phyloP scores from a whole-genome alignment of 2,797 vertebrate genomes.

The Sciurus carolinensis region DNA sequence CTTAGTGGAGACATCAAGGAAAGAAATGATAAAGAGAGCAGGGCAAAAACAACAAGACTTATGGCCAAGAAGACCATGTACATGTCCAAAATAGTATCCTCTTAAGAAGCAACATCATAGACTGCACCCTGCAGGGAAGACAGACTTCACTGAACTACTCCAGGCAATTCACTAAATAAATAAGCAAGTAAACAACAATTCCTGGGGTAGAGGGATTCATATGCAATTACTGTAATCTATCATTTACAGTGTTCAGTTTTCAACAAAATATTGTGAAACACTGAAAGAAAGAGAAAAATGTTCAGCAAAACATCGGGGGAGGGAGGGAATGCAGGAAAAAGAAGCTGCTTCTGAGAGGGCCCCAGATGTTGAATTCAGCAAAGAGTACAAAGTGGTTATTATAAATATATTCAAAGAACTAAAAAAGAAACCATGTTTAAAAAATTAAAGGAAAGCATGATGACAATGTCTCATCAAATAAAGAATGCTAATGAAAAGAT shows the following conservation, averaged over 20 bases:
- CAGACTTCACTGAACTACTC: neutral
- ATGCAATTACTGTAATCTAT: neutral
- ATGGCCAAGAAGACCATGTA: neutral
- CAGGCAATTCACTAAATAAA: neutral
- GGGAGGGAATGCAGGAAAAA: neutral
- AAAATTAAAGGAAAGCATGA: constrained; percentile 31
- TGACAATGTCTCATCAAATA: constrained; percentile 37
- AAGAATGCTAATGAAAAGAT: constrained; percentile 28
- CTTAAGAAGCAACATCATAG: neutral
- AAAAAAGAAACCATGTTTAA: constrained; percentile 46
- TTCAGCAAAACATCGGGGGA: neutral
- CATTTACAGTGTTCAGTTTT: neutral
- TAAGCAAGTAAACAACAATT: constrained; percentile 2
- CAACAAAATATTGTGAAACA: neutral
- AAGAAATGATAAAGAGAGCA: neutral
- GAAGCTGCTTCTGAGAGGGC: neutral
- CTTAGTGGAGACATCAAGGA: neutral
- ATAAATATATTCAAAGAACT: constrained; percentile 47
- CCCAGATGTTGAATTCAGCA: neutral
- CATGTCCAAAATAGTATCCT: neutral
- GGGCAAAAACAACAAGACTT: neutral
- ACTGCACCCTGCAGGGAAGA: neutral
- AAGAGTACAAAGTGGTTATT: constrained; percentile 41
- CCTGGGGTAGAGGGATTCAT: neutral
- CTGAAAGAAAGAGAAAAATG: neutral